Percentiles rank a stretch among this genome's conserved stretches.
Conservation (phyloP, 2,888 invertebrate genomes). For the Catonia carolina region DNA sequence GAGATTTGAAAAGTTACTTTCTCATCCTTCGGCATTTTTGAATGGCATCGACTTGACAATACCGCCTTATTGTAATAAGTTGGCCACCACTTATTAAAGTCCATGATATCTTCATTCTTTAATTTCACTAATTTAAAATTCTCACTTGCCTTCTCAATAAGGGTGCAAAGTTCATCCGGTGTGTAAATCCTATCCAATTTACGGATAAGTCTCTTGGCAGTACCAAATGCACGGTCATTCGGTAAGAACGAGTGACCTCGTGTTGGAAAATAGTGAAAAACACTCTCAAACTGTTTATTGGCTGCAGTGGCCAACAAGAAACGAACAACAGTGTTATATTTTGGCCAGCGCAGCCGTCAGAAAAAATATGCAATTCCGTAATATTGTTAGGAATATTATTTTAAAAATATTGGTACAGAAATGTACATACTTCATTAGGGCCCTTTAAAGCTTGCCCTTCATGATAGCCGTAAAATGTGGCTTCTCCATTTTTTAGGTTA, state of each 20-base stretch:
- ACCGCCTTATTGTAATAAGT: constrained; percentile 22
- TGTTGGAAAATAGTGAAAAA: constrained; percentile 27
- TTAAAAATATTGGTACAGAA: constrained; percentile 19
- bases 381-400: constrained; percentile 3
- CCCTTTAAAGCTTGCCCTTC: constrained; percentile 32
- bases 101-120: too few relatives aligned
- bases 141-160: too few relatives aligned
- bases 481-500: constrained; percentile 31
- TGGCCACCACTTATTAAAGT: constrained; percentile 27
- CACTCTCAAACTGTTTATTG: constrained; percentile 23
- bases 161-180: constrained; percentile 15
- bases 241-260: constrained; percentile 30
- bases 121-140: too few relatives aligned
- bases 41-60: constrained; percentile 2
- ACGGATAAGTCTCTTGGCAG: constrained; percentile 22
- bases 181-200: constrained; percentile 23
- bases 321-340: constrained; percentile 28
- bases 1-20: constrained; percentile 21
- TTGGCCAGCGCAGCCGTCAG: constrained; percentile 36
- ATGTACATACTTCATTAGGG: constrained; percentile 27
- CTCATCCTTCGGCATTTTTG: constrained; percentile 4
- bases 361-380: constrained; percentile 31
- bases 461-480: constrained; percentile 32
- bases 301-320: constrained; percentile 24
- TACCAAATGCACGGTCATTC: constrained; percentile 28